Evolutionary conservation across 2,888 invertebrate species (phyloP).

Genomic region (Ormyrus labotus): DNA sequence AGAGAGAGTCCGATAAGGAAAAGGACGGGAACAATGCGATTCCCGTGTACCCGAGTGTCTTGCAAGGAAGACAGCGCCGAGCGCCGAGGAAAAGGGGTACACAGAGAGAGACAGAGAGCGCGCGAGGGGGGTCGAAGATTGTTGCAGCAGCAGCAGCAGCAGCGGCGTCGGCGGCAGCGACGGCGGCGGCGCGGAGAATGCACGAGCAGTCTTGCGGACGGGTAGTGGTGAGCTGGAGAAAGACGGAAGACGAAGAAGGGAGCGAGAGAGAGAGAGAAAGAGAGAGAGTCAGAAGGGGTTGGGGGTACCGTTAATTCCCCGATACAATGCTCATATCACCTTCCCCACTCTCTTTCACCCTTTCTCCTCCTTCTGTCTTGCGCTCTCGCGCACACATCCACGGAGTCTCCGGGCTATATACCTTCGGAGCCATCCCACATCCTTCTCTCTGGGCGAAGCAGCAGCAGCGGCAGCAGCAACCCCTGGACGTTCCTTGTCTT

Average conservation of each 20-base stretch:
- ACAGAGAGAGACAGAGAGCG: slow-evolving; percentile 41
- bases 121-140: slow-evolving; percentile 56
- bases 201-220: slow-evolving; percentile 27
- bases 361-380: slow-evolving; percentile 57
- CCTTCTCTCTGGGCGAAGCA: slow-evolving; percentile 54
- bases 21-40: slow-evolving; percentile 52
- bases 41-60: slow-evolving; percentile 43
- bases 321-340: slow-evolving; percentile 77
- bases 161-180: too few species aligned
- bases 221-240: background rate
- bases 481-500: slow-evolving; percentile 76
- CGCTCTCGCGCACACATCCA: slow-evolving; percentile 20
- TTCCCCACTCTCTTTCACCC: slow-evolving; percentile 70
- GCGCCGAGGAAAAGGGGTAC: slow-evolving; percentile 42
- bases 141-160: slow-evolving; percentile 23
- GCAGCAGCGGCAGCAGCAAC: slow-evolving; percentile 58
- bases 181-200: slow-evolving; percentile 32
- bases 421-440: slow-evolving; percentile 39
- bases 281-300: slow-evolving; percentile 28
- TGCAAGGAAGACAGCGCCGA: slow-evolving; percentile 13
- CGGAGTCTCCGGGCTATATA: background rate
- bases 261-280: slow-evolving; percentile 43
- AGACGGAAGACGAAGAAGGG: slow-evolving; percentile 12
- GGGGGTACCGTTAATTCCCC: slow-evolving; percentile 74
- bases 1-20: slow-evolving; percentile 55